Evolutionary conservation across 2,113 vertebrate genomes (phyloP).

Genomic region (Zapornia atra): DNA sequence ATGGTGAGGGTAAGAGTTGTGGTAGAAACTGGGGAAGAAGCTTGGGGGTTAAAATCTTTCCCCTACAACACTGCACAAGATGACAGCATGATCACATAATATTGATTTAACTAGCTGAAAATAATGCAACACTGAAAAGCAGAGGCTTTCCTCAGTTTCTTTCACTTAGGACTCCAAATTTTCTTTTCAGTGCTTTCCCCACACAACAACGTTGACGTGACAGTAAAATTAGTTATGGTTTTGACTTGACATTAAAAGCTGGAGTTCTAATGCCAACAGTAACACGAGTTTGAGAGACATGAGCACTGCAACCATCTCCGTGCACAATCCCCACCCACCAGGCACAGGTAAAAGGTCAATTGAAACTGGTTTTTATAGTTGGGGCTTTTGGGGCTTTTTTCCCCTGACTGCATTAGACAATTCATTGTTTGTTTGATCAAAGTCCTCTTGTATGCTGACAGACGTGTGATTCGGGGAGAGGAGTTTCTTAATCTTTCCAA

Average conservation of each 20-base stretch:
- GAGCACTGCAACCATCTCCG: not conserved
- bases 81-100: not conserved
- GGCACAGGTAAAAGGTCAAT: not conserved
- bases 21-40: not conserved
- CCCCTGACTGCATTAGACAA: not conserved
- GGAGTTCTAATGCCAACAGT: not conserved
- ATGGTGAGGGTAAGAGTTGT: fast-evolving
- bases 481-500: conserved; percentile 46
- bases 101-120: not conserved
- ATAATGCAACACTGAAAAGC: not conserved
- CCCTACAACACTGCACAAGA: not conserved
- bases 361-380: not conserved
- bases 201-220: not conserved
- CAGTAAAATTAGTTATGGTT: not conserved
- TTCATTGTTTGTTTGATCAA: conserved; percentile 48
- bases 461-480: not conserved
- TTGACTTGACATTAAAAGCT: not conserved
- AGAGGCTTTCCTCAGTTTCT: not conserved
- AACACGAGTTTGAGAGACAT: not conserved
- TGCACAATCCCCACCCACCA: not conserved
- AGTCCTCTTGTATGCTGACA: conserved; percentile 13
- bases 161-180: not conserved
- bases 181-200: not conserved
- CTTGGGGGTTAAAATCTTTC: not conserved
- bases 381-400: no score